These are phyloP conservation scores for Listronotus bonariensis DNA, from an alignment of 1,140 invertebrate species.

Conservation along the genomic window DNA sequence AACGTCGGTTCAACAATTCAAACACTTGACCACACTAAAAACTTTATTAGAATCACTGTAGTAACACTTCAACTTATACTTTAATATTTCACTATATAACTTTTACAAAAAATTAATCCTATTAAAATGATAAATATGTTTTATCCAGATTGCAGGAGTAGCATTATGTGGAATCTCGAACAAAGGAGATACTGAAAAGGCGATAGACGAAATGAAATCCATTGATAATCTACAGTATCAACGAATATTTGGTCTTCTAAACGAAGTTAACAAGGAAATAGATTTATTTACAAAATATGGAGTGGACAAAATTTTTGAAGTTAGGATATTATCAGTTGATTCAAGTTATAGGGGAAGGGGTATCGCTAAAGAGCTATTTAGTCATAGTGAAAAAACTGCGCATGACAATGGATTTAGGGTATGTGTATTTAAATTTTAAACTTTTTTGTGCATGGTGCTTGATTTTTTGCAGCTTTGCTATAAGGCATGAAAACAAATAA, in stretches of 20 bases:
- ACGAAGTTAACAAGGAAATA: conserved; percentile 64
- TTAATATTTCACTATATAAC: too few relatives aligned
- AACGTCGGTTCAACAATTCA: too few relatives aligned
- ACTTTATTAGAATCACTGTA: too few relatives aligned
- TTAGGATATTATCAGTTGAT: conserved; percentile 77
- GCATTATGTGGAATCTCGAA: conserved; percentile 67
- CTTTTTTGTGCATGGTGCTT: too few relatives aligned
- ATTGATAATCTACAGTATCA: conserved; percentile 67
- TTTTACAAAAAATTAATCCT: too few relatives aligned
- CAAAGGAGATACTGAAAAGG: conserved; percentile 63
- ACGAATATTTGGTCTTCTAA: conserved; percentile 68
- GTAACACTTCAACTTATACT: too few relatives aligned
- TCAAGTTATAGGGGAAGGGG: conserved; percentile 69
- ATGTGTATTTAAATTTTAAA: conserved; percentile 6
- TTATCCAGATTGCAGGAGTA: conserved; percentile 66
- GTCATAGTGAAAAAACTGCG: conserved; percentile 67
- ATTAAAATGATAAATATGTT: too few relatives aligned
- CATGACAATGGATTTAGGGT: conserved; percentile 71
- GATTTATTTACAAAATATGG: conserved; percentile 68
- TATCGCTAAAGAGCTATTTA: conserved; percentile 71
- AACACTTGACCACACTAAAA: too few relatives aligned
- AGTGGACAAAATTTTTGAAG: conserved; percentile 77
- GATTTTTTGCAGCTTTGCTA: too few relatives aligned
- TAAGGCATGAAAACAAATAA: too few relatives aligned
- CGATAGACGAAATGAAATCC: conserved; percentile 61